Evolutionary conservation across 1,140 invertebrate species (phyloP), one percentile per base, ranked within the genome.

Genomic region (Pseudomyrmex cubaensis): DNA sequence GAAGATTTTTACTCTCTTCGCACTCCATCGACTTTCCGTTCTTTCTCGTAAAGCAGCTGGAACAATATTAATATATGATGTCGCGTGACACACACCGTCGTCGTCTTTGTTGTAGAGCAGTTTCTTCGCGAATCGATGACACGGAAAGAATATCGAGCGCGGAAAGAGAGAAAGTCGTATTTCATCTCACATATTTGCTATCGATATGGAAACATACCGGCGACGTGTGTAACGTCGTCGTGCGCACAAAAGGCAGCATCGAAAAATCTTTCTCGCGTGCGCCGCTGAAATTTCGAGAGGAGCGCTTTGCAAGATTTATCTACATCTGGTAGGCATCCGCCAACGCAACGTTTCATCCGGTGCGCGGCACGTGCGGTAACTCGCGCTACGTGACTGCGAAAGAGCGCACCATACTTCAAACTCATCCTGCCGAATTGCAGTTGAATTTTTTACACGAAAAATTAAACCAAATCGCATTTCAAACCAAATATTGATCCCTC

Each of bases 141-240:
- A 80, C 13, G 72, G 69, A 56, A 64, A 61, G 76, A 61, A 77
- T 84, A 61, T 50, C 44, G 20, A 22, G 17, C 13, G 20, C 25
- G 48, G 52, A 63, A 63, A 22, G 20, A 69, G 52, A 46, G 17
- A 25, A 76, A 80, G 61, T 44, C 59, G 66, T 82, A 85, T 85
- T 85, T 85, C 83, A 80, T 12, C 66, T 22, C 76, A 35, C 35
- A 25, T 80, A 80, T 80, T 80, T 80, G 76, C 66, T 35, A 44
- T 70, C 76, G 66, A 80, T 80, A 80, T 80, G 66, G 67, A 80
- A 80, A 80, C 76, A 80, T 80, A 80, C 66, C 67, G 46, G 66
- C 66, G 35, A 70, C 54, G 54, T 80, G 25, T 70, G 66, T 80
- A 72, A 62, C 76, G 44, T 59, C 76, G 44, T 59, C n/a, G 66